Percentiles rank a stretch among this genome's conserved stretches.
phyloP scores from a whole-genome alignment of 2,113 vertebrate genomes.

The Morone saxatilis region DNA sequence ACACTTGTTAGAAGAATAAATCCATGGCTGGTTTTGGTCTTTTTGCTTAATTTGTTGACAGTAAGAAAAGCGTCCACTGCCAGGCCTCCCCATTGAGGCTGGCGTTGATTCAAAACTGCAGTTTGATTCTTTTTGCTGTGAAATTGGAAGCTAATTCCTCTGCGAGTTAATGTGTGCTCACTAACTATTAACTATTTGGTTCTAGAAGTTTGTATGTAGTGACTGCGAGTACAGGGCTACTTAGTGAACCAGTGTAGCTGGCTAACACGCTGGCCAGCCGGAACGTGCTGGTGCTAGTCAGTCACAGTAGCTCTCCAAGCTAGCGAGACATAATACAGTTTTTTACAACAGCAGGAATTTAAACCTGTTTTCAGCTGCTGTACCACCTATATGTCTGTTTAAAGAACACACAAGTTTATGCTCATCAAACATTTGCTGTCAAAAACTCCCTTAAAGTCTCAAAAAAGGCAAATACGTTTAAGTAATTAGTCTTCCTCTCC shows the following conservation, averaged over 20 bases:
- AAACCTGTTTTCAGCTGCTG: neutral
- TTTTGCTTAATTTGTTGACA: no score
- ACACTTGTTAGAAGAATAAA: neutral
- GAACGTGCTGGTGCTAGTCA: neutral
- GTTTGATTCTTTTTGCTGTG: neutral
- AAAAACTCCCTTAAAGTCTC: neutral
- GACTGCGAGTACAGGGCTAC: neutral
- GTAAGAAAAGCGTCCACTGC: no score
- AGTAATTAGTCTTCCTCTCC: neutral
- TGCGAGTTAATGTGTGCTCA: neutral
- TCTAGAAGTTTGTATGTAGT: neutral
- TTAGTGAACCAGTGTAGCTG: neutral
- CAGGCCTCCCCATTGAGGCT: no score
- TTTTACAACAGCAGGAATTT: neutral
- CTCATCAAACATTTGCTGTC: neutral
- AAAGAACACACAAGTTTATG: neutral
- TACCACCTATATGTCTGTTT: neutral
- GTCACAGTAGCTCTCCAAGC: neutral
- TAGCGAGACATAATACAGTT: neutral
- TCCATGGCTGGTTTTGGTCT: no score
- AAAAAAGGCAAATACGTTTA: neutral
- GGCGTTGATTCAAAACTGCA: no score
- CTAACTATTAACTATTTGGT: neutral
- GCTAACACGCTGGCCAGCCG: neutral
- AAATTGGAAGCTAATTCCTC: neutral